A percentile compares a stretch with the other conserved stretches of the same genome.
Conservation (phyloP, 2,797 vertebrate species). For the Sorex maritimensis region DNA sequence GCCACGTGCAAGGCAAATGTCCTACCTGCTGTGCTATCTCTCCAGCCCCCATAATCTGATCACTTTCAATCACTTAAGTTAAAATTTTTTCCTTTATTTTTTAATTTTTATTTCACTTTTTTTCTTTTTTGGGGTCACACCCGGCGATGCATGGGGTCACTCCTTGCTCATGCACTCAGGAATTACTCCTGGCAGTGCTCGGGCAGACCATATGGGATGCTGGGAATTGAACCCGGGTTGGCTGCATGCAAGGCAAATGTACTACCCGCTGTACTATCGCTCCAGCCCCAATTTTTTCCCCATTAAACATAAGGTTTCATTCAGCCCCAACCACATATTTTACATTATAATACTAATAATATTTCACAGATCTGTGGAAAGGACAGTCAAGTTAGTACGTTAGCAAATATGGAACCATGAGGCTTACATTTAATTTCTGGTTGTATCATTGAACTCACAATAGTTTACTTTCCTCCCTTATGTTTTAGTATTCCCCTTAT, state of each 20-base stretch:
- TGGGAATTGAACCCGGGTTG: no score
- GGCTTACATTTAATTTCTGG: slow-evolving; percentile 30
- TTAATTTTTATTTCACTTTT: no score
- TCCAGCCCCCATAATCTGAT: neutral
- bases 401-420: slow-evolving; percentile 30
- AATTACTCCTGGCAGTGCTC: no score
- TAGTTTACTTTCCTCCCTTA: neutral
- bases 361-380: slow-evolving; percentile 42
- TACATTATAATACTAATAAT: slow-evolving; percentile 54
- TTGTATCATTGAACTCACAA: slow-evolving; percentile 29
- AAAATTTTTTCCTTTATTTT: neutral
- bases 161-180: no score
- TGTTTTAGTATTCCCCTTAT: neutral
- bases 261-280: no score
- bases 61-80: neutral
- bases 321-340: slow-evolving; percentile 56
- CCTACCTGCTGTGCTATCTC: no score
- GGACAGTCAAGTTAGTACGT: neutral
- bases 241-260: no score
- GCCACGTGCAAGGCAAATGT: no score
- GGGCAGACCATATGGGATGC: no score
- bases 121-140: no score
- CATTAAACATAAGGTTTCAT: slow-evolving; percentile 48
- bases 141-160: no score
- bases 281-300: neutral